Percentiles rank a stretch among this genome's conserved stretches.
phyloP scores from a whole-genome alignment of 2,888 invertebrate genomes.

The Bellardia pandia region DNA sequence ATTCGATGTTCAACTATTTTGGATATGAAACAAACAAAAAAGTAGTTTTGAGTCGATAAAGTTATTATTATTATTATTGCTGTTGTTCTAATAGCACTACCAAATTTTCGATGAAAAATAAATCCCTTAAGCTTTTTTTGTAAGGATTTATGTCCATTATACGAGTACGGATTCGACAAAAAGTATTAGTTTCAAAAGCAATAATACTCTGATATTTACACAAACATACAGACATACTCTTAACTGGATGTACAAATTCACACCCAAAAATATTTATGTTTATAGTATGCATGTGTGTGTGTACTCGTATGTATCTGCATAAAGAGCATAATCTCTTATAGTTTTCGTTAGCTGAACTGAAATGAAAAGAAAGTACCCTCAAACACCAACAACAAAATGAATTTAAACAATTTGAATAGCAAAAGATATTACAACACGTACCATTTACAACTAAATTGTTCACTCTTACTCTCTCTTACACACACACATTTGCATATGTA shows the following conservation, averaged over 20 bases:
- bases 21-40: not conserved
- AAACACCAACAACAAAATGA: slow-evolving; percentile 33
- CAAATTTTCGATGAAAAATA: slow-evolving; percentile 57
- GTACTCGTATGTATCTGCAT: not conserved
- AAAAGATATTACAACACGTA: slow-evolving; percentile 34
- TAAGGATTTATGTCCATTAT: slow-evolving; percentile 58
- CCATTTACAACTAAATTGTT: slow-evolving; percentile 34
- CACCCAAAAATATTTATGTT: not conserved
- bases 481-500: not conserved
- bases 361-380: slow-evolving; percentile 9
- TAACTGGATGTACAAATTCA: not conserved
- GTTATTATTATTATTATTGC: slow-evolving; percentile 21
- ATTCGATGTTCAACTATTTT: no score
- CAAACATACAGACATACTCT: no score
- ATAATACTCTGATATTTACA: slow-evolving; percentile 6
- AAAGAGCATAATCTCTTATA: slow-evolving; percentile 15
- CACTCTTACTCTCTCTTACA: slow-evolving; percentile 2
- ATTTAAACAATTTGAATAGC: slow-evolving; percentile 55
- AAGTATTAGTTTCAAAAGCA: slow-evolving; percentile 45
- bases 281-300: not conserved
- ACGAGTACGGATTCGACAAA: slow-evolving; percentile 43
- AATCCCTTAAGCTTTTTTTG: slow-evolving; percentile 54
- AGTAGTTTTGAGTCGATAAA: slow-evolving; percentile 21
- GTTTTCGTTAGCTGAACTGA: not conserved
- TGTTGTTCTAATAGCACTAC: slow-evolving; percentile 28